These are phyloP conservation scores for Istiophorus platypterus DNA, from an alignment of 2,113 vertebrate species.

Conservation along the genomic window DNA sequence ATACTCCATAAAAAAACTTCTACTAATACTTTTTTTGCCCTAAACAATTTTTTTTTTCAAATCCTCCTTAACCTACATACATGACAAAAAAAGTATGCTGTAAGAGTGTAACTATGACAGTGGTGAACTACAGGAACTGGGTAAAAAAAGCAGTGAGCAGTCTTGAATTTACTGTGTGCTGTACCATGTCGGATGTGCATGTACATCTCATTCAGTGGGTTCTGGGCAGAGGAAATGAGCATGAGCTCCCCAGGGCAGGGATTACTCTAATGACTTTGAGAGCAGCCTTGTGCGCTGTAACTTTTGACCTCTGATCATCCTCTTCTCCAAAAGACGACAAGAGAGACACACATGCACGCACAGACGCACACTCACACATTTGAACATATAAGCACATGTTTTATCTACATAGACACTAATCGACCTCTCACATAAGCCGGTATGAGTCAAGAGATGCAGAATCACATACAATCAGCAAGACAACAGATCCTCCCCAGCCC, in stretches of 20 bases:
- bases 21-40: not conserved
- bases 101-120: not conserved
- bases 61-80: not conserved
- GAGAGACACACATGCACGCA: slow-evolving; percentile 15
- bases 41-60: not conserved
- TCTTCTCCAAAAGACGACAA: slow-evolving; percentile 51
- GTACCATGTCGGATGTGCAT: slow-evolving; percentile 60
- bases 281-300: slow-evolving; percentile 65
- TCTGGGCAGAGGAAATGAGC: slow-evolving; percentile 76
- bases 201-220: slow-evolving; percentile 59
- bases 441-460: slow-evolving; percentile 20
- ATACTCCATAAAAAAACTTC: not conserved
- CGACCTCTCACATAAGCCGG: slow-evolving; percentile 12
- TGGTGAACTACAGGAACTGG: slow-evolving; percentile 53
- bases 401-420: slow-evolving; percentile 21
- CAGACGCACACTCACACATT: not conserved
- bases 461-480: slow-evolving; percentile 42
- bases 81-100: slow-evolving; percentile 8
- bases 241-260: slow-evolving; percentile 71
- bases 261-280: slow-evolving; percentile 82
- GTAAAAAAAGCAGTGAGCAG: slow-evolving; percentile 20
- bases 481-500: slow-evolving; percentile 23
- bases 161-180: slow-evolving; percentile 55
- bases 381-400: slow-evolving; percentile 1
- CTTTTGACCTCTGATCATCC: slow-evolving; percentile 76